Conservation (phyloP, 2,888 invertebrate species). For the Gasteruption jaculator region DNA sequence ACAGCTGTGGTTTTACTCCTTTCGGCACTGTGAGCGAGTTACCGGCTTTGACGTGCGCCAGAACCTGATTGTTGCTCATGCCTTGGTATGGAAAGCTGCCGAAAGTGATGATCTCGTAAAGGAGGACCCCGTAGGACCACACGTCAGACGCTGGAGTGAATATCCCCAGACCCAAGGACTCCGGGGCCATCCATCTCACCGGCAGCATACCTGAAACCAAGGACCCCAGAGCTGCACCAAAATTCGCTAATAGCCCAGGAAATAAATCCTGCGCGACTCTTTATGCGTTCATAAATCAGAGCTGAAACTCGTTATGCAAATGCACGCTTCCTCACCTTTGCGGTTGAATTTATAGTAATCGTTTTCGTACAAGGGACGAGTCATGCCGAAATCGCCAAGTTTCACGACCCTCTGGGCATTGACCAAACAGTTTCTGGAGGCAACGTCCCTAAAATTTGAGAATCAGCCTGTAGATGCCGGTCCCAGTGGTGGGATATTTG, state of each 20-base stretch:
- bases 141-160: constrained; percentile 86
- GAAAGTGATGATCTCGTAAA: constrained; percentile 87
- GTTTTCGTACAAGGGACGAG: constrained; percentile 79
- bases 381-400: constrained; percentile 90
- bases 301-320: too few species aligned
- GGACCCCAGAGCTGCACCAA: too few species aligned
- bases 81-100: constrained; percentile 90
- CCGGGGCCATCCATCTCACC: constrained; percentile 92
- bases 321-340: constrained; percentile 59
- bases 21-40: constrained; percentile 69
- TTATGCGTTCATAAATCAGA: too few species aligned
- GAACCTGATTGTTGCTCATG: constrained; percentile 77
- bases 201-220: constrained; percentile 73
- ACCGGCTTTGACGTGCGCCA: constrained; percentile 74
- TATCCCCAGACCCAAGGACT: constrained; percentile 75
- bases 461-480: constrained; percentile 8
- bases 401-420: constrained; percentile 69
- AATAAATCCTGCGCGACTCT: too few species aligned
- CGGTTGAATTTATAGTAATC: constrained; percentile 88
- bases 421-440: constrained; percentile 74
- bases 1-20: constrained; percentile 77
- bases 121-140: constrained; percentile 84
- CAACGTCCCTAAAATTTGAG: constrained; percentile 69
- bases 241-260: too few species aligned
- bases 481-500: neutral